phyloP scores from a whole-genome alignment of 2,888 invertebrate species.

The Cheilosia scutellata region DNA sequence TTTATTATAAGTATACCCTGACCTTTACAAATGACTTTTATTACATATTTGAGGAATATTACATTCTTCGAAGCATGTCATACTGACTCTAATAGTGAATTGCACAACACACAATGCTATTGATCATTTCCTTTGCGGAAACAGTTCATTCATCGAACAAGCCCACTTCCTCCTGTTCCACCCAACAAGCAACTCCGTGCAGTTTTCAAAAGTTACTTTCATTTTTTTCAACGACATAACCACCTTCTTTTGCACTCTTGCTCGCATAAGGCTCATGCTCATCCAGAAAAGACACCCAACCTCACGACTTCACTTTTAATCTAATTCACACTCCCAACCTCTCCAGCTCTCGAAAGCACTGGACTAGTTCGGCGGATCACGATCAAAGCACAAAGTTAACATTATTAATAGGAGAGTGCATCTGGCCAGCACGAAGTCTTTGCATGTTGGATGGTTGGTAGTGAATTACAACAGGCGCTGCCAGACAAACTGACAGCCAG shows the following conservation, averaged over 20 bases:
- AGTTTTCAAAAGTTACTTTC: slow-evolving; percentile 47
- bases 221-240: slow-evolving; percentile 42
- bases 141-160: slow-evolving; percentile 15
- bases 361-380: slow-evolving; percentile 54
- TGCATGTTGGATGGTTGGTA: slow-evolving; percentile 27
- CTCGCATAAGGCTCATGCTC: slow-evolving; percentile 12
- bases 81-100: neutral
- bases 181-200: neutral
- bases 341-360: slow-evolving; percentile 33
- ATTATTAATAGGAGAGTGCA: slow-evolving; percentile 64
- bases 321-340: slow-evolving; percentile 58
- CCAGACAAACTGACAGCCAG: slow-evolving; percentile 52
- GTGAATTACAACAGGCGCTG: slow-evolving; percentile 46
- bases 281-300: slow-evolving; percentile 48
- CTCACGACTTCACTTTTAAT: slow-evolving; percentile 62
- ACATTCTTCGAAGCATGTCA: neutral
- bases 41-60: too few species aligned
- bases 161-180: slow-evolving; percentile 40
- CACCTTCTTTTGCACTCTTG: slow-evolving; percentile 23
- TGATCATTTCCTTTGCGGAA: slow-evolving; percentile 17
- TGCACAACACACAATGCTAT: neutral
- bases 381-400: slow-evolving; percentile 70
- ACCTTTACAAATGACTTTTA: too few species aligned
- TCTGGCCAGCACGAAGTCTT: slow-evolving; percentile 46
- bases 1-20: too few species aligned